A percentile compares a stretch with the other conserved stretches of the same genome.
These are phyloP conservation scores for Corythaeola cristata DNA, from an alignment of 2,113 vertebrate species.

Conservation along the genomic window DNA sequence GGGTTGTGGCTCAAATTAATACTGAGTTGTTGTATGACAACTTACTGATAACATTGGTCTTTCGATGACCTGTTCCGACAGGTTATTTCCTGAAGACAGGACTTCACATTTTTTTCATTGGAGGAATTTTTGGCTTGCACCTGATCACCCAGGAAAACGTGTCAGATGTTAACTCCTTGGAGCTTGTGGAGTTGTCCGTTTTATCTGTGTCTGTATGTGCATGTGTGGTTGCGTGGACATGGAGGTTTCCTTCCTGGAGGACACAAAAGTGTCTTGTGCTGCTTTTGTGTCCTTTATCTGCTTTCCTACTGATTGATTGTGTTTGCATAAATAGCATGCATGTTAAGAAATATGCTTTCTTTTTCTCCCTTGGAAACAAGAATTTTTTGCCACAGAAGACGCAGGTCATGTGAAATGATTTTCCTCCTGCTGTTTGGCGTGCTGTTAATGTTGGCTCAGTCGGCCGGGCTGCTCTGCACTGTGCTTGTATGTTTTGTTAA, in stretches of 20 bases:
- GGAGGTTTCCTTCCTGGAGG: neutral
- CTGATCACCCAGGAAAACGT: neutral
- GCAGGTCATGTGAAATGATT: neutral
- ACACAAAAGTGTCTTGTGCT: neutral
- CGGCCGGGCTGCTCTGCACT: fast-evolving
- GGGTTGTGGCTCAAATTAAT: conserved; percentile 3
- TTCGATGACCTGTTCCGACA: neutral
- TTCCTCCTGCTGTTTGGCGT: neutral
- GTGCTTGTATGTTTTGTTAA: neutral
- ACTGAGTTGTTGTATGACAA: conserved; percentile 2
- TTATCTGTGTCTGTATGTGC: neutral
- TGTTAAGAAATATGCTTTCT: neutral
- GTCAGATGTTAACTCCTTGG: neutral
- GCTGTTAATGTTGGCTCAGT: neutral
- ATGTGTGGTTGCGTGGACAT: neutral
- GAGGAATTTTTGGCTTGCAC: neutral
- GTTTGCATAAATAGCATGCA: neutral
- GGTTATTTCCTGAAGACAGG: neutral
- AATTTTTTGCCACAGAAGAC: neutral
- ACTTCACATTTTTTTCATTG: neutral
- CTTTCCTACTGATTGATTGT: neutral
- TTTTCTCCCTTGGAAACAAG: neutral
- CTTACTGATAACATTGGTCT: neutral
- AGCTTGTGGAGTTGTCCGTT: fast-evolving
- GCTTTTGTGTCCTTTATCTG: neutral